These are phyloP conservation scores for Cancer borealis DNA, from an alignment of 2,888 invertebrate genomes.

Conservation along the genomic window DNA sequence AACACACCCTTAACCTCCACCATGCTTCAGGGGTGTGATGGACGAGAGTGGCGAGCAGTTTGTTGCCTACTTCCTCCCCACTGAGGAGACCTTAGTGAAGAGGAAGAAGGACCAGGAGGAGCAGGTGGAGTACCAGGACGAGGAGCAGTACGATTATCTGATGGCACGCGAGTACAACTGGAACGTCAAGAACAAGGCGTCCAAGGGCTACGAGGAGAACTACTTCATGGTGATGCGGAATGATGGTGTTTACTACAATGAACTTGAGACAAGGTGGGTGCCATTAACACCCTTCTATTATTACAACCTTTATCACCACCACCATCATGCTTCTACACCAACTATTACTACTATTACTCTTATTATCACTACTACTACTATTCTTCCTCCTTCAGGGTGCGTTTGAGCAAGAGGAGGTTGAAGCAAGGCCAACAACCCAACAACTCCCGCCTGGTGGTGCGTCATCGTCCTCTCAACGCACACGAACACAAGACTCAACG, in stretches of 20 bases:
- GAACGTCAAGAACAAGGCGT: conserved; percentile 98
- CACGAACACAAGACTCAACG: conserved; percentile 92
- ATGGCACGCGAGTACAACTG: conserved; percentile 99
- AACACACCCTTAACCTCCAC: not conserved
- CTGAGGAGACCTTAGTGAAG: conserved; percentile 94
- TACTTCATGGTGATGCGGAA: conserved; percentile 96
- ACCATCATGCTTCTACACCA: not conserved
- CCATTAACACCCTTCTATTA: not conserved
- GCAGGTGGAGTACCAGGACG: conserved; percentile 90
- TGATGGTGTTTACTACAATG: conserved; percentile 96
- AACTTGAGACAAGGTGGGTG: conserved; percentile 88
- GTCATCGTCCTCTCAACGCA: conserved; percentile 91
- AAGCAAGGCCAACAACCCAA: conserved; percentile 86
- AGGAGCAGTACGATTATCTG: conserved; percentile 96
- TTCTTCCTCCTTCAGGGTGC: conserved; percentile 84
- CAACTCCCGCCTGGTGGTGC: conserved; percentile 92
- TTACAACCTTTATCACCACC: not conserved
- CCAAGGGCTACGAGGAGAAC: conserved; percentile 97
- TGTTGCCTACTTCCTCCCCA: conserved; percentile 98
- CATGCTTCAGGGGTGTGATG: conserved; percentile 92
- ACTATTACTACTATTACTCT: not conserved
- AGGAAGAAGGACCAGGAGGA: conserved; percentile 90
- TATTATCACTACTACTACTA: not conserved
- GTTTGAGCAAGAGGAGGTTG: conserved; percentile 94
- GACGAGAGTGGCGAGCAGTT: conserved; percentile 99